Percentiles rank a stretch among this genome's conserved stretches.
Conservation (phyloP, 2,797 vertebrate species). For the Hydrolagus colliei region DNA sequence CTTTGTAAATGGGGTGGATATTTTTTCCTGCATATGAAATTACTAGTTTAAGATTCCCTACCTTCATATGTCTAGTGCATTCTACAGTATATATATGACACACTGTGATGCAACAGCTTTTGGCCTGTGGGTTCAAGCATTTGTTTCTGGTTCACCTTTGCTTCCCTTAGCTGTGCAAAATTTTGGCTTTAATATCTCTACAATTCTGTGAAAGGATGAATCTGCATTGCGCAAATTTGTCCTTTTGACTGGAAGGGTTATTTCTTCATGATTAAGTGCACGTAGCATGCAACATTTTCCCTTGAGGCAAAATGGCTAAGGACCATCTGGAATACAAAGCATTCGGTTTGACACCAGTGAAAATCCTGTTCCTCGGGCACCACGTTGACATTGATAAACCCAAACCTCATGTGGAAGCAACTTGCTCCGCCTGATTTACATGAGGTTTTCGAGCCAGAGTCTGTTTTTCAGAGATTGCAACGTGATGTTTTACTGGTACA, state of each 20-base stretch:
- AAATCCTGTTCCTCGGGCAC: neutral
- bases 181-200: neutral
- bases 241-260: neutral
- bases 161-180: neutral
- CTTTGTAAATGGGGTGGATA: neutral
- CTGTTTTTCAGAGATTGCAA: neutral
- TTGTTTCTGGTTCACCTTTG: neutral
- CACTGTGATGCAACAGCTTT: neutral
- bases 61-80: neutral
- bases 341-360: neutral
- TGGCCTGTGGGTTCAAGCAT: neutral
- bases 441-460: neutral
- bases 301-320: neutral
- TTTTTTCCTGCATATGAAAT: neutral
- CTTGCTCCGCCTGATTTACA: neutral
- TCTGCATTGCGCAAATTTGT: neutral
- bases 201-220: neutral
- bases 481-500: neutral
- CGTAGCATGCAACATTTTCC: neutral
- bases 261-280: constrained; percentile 15
- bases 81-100: too few relatives aligned
- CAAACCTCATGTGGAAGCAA: neutral
- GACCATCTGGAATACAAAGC: neutral
- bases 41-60: neutral
- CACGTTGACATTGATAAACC: neutral